Evolutionary conservation across 2,113 vertebrate genomes (phyloP), one percentile per base, ranked within the genome.

Genomic region (Microtus ochrogaster): DNA sequence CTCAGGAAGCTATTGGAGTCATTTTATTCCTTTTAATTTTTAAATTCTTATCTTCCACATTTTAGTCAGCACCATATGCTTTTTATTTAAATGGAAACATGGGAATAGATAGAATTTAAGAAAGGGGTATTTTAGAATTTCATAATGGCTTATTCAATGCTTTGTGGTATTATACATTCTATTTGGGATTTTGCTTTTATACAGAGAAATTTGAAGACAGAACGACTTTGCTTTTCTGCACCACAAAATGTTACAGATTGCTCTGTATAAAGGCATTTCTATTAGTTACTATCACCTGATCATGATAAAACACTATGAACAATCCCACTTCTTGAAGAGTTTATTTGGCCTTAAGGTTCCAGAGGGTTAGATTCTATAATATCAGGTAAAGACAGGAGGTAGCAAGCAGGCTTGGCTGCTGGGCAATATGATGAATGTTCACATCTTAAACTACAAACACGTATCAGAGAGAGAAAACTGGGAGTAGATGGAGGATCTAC

Each of bases 341-440:
- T n/a, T n/a, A 72, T 72, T 72, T 72, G n/a, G 58, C 33, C 68
- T 72, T 72, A 72, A 9, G 36, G 36, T n/a, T 9, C 70, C 9
- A 36, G 47, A 49, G 9, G 30, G 7, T 52, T 52, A 52, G 47
- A 52, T 1, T 52, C 47, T 52, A n/a, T 19, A 16, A 49, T 78
- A 30, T 30, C 7, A 78, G 36, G 36, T n/a, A n/a, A 21, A 72
- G 70, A n/a, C 17, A 72, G 36, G 0, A 19, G 36, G 17, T 52
- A 78, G 17, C 30, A 78, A 78, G 76, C 30, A 33, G 76, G 47
- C 7, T 5, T 49, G 17, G 4, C 30, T 21, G 16, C 30, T 47
- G 26, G 44, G 5, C 70, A n/a, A 19, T 1, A n/a, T 0, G 5
- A n/a, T n/a, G 70, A 72, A 19, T 19, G 36, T 7, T n/a, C 36